These are phyloP conservation scores for Harmothoe impar DNA, from an alignment of 2,888 invertebrate genomes.

Conservation along the genomic window DNA sequence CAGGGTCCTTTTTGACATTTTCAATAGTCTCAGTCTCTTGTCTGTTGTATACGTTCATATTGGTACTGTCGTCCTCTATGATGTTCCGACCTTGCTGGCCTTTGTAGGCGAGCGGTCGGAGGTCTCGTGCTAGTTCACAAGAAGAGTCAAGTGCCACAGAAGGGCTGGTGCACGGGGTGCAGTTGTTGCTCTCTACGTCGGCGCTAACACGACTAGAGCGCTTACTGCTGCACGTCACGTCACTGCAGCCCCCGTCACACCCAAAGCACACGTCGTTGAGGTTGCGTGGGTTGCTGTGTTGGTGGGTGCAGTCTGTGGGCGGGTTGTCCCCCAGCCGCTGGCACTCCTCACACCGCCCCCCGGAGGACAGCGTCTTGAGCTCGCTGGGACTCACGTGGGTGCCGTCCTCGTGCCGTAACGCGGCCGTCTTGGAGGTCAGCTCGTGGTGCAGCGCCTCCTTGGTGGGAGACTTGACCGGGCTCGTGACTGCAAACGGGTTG, in stretches of 20 bases:
- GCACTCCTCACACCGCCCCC: background rate
- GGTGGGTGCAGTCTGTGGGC: slow-evolving; percentile 39
- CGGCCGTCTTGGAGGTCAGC: slow-evolving; percentile 72
- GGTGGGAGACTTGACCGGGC: slow-evolving; percentile 75
- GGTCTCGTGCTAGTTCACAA: slow-evolving; percentile 48
- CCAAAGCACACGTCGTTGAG: slow-evolving; percentile 82
- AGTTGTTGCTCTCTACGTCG: slow-evolving; percentile 78
- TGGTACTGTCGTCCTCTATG: slow-evolving; percentile 59
- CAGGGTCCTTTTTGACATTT: slow-evolving; percentile 62
- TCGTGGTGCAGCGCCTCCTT: slow-evolving; percentile 77
- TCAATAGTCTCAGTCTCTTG: slow-evolving; percentile 42
- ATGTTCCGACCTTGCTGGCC: background rate
- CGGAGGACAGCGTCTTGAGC: slow-evolving; percentile 76
- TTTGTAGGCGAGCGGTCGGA: background rate
- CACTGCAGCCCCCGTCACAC: slow-evolving; percentile 81
- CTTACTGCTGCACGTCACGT: slow-evolving; percentile 78
- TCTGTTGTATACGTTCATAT: slow-evolving; percentile 46
- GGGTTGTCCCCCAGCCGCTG: background rate
- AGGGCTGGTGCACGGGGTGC: slow-evolving; percentile 71
- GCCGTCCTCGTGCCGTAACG: slow-evolving; percentile 72
- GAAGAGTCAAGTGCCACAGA: slow-evolving; percentile 1
- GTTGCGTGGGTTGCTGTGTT: slow-evolving; percentile 69
- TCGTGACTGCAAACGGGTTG: slow-evolving; percentile 11
- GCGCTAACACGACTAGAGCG: slow-evolving; percentile 75
- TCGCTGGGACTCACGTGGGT: slow-evolving; percentile 72